These are phyloP conservation scores for Deroptyus accipitrinus DNA, from an alignment of 2,113 vertebrate species.

Conservation along the genomic window DNA sequence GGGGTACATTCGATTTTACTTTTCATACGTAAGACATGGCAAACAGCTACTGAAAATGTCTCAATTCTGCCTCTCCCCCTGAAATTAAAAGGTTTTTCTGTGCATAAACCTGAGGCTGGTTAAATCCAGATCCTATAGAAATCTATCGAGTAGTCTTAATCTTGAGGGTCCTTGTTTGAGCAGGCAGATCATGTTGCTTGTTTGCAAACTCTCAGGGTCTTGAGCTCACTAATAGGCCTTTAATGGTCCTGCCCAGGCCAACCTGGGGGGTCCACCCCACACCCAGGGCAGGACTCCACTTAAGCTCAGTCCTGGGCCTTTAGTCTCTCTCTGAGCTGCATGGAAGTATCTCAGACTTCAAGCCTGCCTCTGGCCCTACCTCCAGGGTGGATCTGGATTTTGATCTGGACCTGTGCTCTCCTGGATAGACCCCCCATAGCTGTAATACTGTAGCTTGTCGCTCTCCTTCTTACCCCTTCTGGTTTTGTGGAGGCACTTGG, in stretches of 20 bases:
- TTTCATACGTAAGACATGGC: background rate
- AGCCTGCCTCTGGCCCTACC: rapidly evolving
- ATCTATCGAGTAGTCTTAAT: background rate
- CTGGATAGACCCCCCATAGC: no score
- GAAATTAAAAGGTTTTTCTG: background rate
- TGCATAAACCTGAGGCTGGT: background rate
- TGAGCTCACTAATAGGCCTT: background rate
- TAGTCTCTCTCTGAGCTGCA: rapidly evolving
- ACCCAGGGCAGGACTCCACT: background rate
- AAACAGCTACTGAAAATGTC: background rate
- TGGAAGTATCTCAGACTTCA: rapidly evolving
- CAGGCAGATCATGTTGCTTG: background rate
- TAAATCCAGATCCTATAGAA: background rate
- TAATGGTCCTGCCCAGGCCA: background rate
- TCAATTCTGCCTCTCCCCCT: background rate
- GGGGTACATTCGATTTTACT: background rate
- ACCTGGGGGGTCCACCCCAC: background rate
- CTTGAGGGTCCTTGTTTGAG: background rate
- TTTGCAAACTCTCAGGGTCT: background rate
- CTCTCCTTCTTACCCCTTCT: background rate
- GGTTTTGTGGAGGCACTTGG: background rate
- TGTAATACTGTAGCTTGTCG: background rate
- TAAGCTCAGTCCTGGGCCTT: background rate
- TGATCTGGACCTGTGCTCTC: background rate
- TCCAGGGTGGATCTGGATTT: no score